Evolutionary conservation across 1,140 invertebrate genomes (phyloP), one percentile per base, ranked within the genome.

Genomic region (Lepidurus apus): DNA sequence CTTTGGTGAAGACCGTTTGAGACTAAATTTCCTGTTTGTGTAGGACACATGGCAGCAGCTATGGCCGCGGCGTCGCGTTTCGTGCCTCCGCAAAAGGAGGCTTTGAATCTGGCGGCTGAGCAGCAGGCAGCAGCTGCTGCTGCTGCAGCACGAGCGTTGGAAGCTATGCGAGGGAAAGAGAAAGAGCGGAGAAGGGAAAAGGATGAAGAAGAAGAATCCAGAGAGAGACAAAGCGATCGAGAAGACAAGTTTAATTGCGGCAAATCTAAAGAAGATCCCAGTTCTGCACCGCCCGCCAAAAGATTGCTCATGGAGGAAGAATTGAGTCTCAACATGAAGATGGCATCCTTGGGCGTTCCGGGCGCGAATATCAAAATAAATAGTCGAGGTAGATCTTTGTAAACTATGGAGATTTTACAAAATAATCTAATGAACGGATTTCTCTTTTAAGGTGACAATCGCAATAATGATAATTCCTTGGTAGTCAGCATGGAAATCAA

Each of bases 401-500:
- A 34, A 34, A 34, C 53, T 21, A 65, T 65, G 1, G 2, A 7
- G 13, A 1, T 7, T 17, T 65, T 13, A 0, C 3, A 17, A 65
- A n/a, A n/a, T 7, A 65, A 65, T 9, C 1, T 65, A 9, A 11
- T 65, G 0, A n/a, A 65, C 42, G 34, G 42, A 73, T 47, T 73
- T 79, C 45, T 73, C 80, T 80, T 81, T 80, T 79, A 81, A 87
- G 88, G 87, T 76, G 88, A 89, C 81, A 86, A 87, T 10, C 82
- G 88, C 74, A 84, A 86, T 79, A 92, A 92, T 80, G 94, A 96
- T 82, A 93, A 91, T 83, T 96, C 96, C 21, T 86, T 99, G 73
- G 92, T 95, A 43, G 95, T 99, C 6, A 96, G 93, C 81, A 95
- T 99, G 91, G 96, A 98, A 85, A 89, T 99, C 65, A 98, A 99